Evolutionary conservation across 2,797 vertebrate species (phyloP).

Genomic region (Carcharodon carcharias): DNA sequence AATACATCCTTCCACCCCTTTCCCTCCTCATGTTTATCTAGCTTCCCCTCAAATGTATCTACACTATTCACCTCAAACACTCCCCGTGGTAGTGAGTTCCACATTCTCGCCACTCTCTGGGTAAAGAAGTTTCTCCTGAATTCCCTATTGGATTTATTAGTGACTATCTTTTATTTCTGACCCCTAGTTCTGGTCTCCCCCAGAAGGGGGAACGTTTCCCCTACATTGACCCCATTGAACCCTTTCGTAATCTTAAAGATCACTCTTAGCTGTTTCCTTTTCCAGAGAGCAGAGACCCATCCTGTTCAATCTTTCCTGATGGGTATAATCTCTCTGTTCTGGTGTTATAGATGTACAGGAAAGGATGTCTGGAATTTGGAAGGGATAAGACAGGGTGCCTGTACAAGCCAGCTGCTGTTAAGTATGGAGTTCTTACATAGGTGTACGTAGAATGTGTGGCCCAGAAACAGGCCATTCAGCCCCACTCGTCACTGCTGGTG

Average conservation of each 20-base stretch:
- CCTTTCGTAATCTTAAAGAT: neutral
- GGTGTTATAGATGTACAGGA: neutral
- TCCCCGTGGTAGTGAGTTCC: neutral
- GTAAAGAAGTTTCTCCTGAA: neutral
- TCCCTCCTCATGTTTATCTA: neutral
- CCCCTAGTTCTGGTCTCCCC: neutral
- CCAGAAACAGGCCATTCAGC: neutral
- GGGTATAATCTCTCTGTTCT: neutral
- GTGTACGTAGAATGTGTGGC: neutral
- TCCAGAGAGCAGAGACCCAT: neutral
- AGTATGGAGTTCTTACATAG: neutral
- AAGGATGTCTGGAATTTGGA: neutral
- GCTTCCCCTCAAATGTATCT: neutral
- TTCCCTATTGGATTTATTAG: neutral
- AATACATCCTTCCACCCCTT: neutral
- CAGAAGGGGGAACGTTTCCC: neutral
- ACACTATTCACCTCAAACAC: neutral
- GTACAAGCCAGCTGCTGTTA: neutral
- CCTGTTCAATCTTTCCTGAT: neutral
- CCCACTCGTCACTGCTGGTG: neutral
- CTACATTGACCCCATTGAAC: neutral
- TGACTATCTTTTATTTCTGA: neutral
- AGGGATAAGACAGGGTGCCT: neutral
- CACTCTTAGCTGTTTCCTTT: neutral
- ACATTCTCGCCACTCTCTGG: neutral